phyloP scores from a whole-genome alignment of 2,888 invertebrate genomes.

The Brenthis hecate region DNA sequence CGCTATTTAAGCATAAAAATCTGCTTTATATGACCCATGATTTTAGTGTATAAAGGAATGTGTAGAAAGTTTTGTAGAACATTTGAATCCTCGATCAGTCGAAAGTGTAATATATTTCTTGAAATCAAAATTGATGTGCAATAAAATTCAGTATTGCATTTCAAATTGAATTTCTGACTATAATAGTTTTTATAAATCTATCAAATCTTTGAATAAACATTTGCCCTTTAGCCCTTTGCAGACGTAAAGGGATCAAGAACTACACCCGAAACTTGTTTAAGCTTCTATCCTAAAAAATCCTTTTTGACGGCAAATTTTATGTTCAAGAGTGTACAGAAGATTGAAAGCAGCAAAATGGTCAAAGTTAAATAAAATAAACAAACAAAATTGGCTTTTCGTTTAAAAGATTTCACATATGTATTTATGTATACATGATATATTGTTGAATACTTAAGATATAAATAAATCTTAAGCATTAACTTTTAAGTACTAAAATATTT shows the following conservation, averaged over 20 bases:
- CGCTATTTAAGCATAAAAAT: no score
- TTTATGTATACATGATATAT: not conserved
- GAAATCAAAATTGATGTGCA: not conserved
- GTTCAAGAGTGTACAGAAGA: slow-evolving; percentile 15
- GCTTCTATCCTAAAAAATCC: slow-evolving; percentile 80
- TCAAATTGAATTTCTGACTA: slow-evolving; percentile 9
- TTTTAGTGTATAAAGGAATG: no score
- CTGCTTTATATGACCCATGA: no score
- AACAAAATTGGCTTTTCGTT: slow-evolving; percentile 6
- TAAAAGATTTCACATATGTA: not conserved
- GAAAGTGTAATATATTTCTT: not conserved
- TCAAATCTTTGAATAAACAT: slow-evolving; percentile 79
- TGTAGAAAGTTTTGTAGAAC: no score
- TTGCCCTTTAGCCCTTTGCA: slow-evolving; percentile 78
- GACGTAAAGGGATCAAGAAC: slow-evolving; percentile 78
- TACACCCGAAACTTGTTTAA: slow-evolving; percentile 80
- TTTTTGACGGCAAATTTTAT: slow-evolving; percentile 43
- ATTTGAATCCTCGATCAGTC: no score
- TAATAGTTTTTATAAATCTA: slow-evolving; percentile 48
- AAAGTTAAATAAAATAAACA: slow-evolving; percentile 19
- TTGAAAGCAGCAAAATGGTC: slow-evolving; percentile 16
- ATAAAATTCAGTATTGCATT: slow-evolving; percentile 2
- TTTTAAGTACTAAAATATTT: no score
- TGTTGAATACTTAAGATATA: not conserved
- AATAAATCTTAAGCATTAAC: no score